Evolutionary conservation across 2,888 invertebrate species (phyloP).

Genomic region (Eurois occulta): DNA sequence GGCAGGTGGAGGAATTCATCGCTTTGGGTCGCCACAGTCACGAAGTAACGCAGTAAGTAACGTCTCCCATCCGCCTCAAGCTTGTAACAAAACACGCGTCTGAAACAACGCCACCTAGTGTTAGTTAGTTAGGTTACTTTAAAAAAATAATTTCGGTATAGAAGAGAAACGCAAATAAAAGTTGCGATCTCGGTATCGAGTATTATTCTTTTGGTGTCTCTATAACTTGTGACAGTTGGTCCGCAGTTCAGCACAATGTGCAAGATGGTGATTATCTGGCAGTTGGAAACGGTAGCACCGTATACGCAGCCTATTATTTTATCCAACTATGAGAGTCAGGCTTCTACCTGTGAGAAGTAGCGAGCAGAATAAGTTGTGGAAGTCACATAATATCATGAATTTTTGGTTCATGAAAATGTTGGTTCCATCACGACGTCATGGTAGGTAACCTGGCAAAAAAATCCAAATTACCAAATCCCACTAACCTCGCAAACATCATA

Average conservation of each 20-base stretch:
- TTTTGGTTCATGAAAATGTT: background rate
- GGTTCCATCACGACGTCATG: background rate
- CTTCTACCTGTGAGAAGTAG: background rate
- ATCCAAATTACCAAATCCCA: slow-evolving; percentile 19
- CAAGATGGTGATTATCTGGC: background rate
- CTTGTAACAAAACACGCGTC: slow-evolving; percentile 93
- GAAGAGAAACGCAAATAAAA: background rate
- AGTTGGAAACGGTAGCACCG: background rate
- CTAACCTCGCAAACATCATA: slow-evolving; percentile 94
- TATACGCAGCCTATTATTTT: background rate
- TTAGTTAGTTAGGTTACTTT: slow-evolving; percentile 41
- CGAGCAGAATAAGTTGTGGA: background rate
- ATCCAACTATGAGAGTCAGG: background rate
- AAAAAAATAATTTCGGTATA: background rate
- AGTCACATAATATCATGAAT: background rate
- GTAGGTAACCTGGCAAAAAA: slow-evolving; percentile 4
- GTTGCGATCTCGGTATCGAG: background rate
- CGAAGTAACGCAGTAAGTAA: slow-evolving; percentile 94
- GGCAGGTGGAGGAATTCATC: slow-evolving; percentile 94
- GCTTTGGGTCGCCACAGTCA: slow-evolving; percentile 93
- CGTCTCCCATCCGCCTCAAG: slow-evolving; percentile 93
- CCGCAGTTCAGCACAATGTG: background rate
- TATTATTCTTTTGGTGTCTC: background rate
- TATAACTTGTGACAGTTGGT: background rate
- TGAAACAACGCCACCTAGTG: slow-evolving; percentile 72